Evolutionary conservation across 2,888 invertebrate genomes (phyloP), one percentile per base, ranked within the genome.

Genomic region (Apodemia mormo): DNA sequence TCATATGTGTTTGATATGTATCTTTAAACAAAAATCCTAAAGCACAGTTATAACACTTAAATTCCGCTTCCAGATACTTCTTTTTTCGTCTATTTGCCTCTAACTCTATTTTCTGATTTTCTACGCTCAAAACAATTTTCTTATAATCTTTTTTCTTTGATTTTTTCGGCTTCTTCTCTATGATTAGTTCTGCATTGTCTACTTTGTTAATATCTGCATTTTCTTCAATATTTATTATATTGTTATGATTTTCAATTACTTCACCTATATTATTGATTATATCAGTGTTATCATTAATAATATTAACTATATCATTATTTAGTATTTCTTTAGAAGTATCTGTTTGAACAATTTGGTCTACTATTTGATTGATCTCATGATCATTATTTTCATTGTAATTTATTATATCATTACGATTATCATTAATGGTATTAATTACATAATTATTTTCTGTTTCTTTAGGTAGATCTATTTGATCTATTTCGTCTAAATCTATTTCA

Each of bases 1-100:
- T 91, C 92, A 92, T 93, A 75, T 93, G 93, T 0, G 89, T 80
- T 65, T 92, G 92, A 74, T 92, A 90, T 0, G 91, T 86, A 71
- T 92, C 92, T 54, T 92, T 92, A 10, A 91, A 92, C 2, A 92
- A 68, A 61, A 92, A 93, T 0, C 86, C 85, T 5, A 88, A 61
- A 0, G 87, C 92, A 76, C 93, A 93, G 45, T 85, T 88, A 2
- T 84, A 85, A 54, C 93, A 93, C 71, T 93, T 93, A 61, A 86
- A 92, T 52, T 88, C 86, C 0, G 92, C 85, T 71, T 89, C 87
- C 33, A 84, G 8, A 70, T 92, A 92, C 73, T 90, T 91, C 77
- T 89, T 88, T 12, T 82, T 82, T 65, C 76, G 88, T 73, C 91
- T 91, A 56, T 81, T 85, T 0, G 75, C 78, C 74, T 92, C 90